A percentile compares a stretch with the other conserved stretches of the same genome.
These are phyloP conservation scores for Echeneis naucrates DNA, from an alignment of 2,797 vertebrate species.

Conservation along the genomic window DNA sequence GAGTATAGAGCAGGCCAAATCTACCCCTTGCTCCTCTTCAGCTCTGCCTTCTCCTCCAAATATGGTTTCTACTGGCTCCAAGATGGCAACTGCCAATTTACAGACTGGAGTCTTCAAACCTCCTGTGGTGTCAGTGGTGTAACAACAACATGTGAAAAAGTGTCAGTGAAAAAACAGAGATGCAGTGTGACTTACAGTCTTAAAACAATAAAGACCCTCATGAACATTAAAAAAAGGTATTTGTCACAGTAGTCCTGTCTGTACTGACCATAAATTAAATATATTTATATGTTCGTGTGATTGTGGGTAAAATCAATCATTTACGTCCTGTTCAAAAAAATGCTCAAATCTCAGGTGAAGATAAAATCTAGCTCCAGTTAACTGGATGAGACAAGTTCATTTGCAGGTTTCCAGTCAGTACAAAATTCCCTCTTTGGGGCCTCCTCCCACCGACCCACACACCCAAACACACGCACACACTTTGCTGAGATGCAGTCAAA, in stretches of 20 bases:
- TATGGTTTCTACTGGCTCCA: too few relatives aligned
- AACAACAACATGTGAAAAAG: not conserved
- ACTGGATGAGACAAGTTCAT: not conserved
- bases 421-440: not conserved
- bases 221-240: not conserved
- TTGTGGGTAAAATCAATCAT: not conserved
- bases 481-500: not conserved
- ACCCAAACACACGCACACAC: not conserved
- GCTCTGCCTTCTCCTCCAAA: too few relatives aligned
- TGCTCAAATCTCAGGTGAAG: not conserved
- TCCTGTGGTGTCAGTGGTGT: not conserved
- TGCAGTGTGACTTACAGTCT: too few relatives aligned
- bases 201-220: not conserved
- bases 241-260: not conserved
- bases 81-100: too few relatives aligned
- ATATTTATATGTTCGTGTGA: not conserved
- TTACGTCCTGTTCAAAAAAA: not conserved
- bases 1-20: too few relatives aligned
- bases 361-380: not conserved
- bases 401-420: too few relatives aligned
- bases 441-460: not conserved
- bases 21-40: too few relatives aligned
- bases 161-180: too few relatives aligned
- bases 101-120: too few relatives aligned
- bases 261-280: not conserved